Evolutionary conservation across 2,888 invertebrate genomes (phyloP).

Genomic region (Cephonodes hylas): DNA sequence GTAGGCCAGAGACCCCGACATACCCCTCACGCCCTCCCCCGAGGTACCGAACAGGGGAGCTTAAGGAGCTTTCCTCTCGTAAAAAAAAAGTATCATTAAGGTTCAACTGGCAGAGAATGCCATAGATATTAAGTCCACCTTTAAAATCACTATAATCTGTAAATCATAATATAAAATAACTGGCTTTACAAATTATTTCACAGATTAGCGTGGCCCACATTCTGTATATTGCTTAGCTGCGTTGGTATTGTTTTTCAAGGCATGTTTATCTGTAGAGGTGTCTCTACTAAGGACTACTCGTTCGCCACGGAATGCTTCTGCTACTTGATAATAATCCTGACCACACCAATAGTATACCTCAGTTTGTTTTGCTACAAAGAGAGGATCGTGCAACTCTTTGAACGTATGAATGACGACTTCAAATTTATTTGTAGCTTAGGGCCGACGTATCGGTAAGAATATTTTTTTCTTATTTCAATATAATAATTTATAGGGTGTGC

Average conservation of each 20-base stretch:
- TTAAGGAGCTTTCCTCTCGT: too few relatives aligned
- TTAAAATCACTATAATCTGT: too few relatives aligned
- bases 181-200: too few relatives aligned
- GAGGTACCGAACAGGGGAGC: too few relatives aligned
- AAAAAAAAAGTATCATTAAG: too few relatives aligned
- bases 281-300: conserved; percentile 41
- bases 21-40: too few relatives aligned
- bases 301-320: conserved; percentile 58
- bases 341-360: conserved; percentile 38
- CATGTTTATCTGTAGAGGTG: conserved; percentile 39
- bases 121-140: too few relatives aligned
- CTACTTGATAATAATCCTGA: conserved; percentile 46
- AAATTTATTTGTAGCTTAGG: conserved; percentile 42
- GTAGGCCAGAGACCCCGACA: too few relatives aligned
- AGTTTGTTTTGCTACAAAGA: conserved; percentile 37
- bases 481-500: too few relatives aligned
- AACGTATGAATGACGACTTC: conserved; percentile 53
- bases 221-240: conserved; percentile 30
- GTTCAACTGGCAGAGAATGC: too few relatives aligned
- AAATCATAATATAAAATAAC: too few relatives aligned
- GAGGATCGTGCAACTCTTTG: conserved; percentile 36
- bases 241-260: conserved; percentile 33
- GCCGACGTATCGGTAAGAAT: conserved; percentile 43
- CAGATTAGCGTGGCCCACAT: conserved; percentile 50
- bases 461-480: too few relatives aligned